phyloP scores from a whole-genome alignment of 2,797 vertebrate genomes.

The Enteromius viviparus region DNA sequence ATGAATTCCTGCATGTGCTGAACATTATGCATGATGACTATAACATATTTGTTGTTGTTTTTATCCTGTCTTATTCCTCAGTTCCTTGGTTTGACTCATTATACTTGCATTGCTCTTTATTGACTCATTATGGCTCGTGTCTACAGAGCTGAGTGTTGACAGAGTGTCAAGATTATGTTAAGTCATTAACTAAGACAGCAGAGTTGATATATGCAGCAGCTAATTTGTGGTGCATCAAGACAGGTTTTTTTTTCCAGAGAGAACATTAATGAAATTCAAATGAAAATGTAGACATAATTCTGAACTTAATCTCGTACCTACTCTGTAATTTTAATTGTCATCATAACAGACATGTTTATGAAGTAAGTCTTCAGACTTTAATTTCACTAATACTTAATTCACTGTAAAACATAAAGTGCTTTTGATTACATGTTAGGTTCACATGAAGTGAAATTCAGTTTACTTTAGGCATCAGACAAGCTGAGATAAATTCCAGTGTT shows the following conservation, averaged over 20 bases:
- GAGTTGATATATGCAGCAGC: conserved; percentile 41
- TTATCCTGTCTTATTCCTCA: conserved; percentile 40
- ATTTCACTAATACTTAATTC: background rate
- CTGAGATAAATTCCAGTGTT: conserved; percentile 18
- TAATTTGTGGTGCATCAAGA: conserved; percentile 39
- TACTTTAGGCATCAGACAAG: background rate
- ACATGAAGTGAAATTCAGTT: background rate
- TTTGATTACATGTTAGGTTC: background rate
- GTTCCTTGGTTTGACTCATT: conserved; percentile 63
- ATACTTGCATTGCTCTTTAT: conserved; percentile 57
- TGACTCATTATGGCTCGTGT: conserved; percentile 45
- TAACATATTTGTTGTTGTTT: conserved; percentile 73
- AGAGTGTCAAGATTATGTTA: conserved; percentile 44
- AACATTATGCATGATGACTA: conserved; percentile 92
- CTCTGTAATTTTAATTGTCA: background rate
- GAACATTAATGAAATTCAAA: conserved; percentile 32
- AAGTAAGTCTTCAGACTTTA: background rate
- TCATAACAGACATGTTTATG: background rate
- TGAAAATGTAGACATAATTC: background rate
- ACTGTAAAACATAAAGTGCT: background rate
- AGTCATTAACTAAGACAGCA: conserved; percentile 29
- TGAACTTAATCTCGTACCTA: background rate
- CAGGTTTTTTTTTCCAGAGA: conserved; percentile 7
- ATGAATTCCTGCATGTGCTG: conserved; percentile 78
- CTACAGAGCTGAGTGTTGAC: conserved; percentile 39